Base-by-base conservation (phyloP, 1,140 invertebrate species). In the Whitmania pigra region DNA sequence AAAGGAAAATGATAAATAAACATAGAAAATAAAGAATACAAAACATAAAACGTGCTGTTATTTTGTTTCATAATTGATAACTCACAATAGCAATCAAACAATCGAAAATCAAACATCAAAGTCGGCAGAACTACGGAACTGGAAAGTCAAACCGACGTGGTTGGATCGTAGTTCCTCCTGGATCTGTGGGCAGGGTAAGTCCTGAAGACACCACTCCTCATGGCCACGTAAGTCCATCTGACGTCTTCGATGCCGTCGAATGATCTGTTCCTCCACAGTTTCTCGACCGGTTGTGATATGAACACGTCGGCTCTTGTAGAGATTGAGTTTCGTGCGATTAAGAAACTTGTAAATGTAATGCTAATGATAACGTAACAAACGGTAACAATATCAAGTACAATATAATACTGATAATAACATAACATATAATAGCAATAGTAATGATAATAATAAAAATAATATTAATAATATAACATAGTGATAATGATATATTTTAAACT, bases 141-240 rank as follows among this genome's bases (percentile, higher is more conserved):
- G 31, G 31, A 63, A 22, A 63, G 22, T 7, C 9, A 57, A 53
- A 75, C 76, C 75, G 73, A 81, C 80, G 78, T 76, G 0, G 81
- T 80, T 15, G 80, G 80, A 74, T 84, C 81, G 75, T 84, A 84
- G 31, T 74, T 76, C 49, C 82, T 77, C 7, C 75, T 78, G 54
- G 82, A 83, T 63, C 82, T 76, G 71, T 84, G 82, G 36, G 81
- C 82, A 69, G 82, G 82, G 74, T 82, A 84, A 0, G 82, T 83
- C 67, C 82, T 76, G 73, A 84, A 84, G n/a, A 84, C 82, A 6
- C 82, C 82, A 75, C 80, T 82, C 27, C 82, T 74, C 74, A 84
- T 78, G 6, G 82, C 82, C 63, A 84, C 81, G 76, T 84, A 83
- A 13, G 82, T 83, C 82, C 82, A 84, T 75, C 82, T 84, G 17